Conservation (phyloP, 2,888 invertebrate species). For the Polietes domitor region DNA sequence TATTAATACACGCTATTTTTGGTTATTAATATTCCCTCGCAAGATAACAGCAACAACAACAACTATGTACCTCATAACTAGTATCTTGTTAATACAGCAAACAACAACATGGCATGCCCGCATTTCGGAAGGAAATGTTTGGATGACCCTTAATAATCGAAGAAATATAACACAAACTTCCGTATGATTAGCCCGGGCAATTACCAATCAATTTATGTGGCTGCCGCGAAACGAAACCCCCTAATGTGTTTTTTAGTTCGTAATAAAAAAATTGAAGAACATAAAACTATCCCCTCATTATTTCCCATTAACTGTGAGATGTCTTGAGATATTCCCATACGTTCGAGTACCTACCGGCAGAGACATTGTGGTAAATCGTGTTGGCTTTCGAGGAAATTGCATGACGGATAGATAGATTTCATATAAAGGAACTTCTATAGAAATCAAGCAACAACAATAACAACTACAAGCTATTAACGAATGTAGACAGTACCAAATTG, state of each 20-base stretch:
- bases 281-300: not conserved
- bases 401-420: constrained; percentile 62
- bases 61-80: too few relatives aligned
- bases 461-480: not conserved
- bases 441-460: too few relatives aligned
- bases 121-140: not conserved
- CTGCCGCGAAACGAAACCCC: constrained; percentile 35
- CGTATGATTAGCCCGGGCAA: constrained; percentile 25
- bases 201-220: constrained; percentile 62
- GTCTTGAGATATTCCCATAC: not conserved
- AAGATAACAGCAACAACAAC: too few relatives aligned
- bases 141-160: constrained; percentile 2
- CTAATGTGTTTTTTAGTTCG: not conserved
- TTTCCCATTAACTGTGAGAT: not conserved
- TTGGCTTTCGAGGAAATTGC: constrained; percentile 37
- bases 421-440: constrained; percentile 25
- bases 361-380: not conserved
- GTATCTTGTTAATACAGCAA: too few relatives aligned
- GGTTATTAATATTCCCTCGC: not conserved
- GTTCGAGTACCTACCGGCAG: not conserved
- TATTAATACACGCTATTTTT: not conserved
- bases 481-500: not conserved
- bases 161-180: constrained; percentile 44
- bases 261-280: not conserved
- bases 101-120: not conserved